Evolutionary conservation across 2,113 vertebrate species (phyloP).

Genomic region (Dendropsophus ebraccatus): DNA sequence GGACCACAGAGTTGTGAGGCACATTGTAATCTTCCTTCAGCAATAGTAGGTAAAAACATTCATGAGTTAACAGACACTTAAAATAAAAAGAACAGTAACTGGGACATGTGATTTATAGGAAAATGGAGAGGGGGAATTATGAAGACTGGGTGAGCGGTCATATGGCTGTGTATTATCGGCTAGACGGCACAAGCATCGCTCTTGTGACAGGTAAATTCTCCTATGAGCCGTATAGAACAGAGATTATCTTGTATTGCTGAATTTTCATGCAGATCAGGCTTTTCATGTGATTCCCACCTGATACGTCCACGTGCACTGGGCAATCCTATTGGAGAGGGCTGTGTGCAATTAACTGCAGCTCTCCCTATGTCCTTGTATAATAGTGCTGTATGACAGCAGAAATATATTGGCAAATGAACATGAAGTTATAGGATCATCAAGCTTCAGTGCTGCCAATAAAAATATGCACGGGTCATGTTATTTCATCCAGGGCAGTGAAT

Average conservation of each 20-base stretch:
- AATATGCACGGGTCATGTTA: background rate
- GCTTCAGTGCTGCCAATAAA: background rate
- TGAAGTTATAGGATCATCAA: slow-evolving; percentile 5
- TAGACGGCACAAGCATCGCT: background rate
- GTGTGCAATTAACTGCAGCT: slow-evolving; percentile 17
- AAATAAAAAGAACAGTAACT: background rate
- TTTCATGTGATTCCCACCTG: slow-evolving; percentile 29
- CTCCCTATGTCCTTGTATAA: background rate
- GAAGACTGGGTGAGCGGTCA: background rate
- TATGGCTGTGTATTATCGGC: background rate
- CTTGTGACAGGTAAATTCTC: slow-evolving; percentile 6
- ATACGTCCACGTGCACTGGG: background rate
- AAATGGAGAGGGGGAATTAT: background rate
- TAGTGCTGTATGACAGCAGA: background rate
- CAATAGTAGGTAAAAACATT: background rate
- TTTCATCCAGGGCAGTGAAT: background rate
- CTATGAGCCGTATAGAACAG: background rate
- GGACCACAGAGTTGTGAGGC: background rate
- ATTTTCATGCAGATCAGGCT: slow-evolving; percentile 20
- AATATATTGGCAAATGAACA: background rate
- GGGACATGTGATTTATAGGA: background rate
- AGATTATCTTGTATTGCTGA: background rate
- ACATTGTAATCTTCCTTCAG: background rate
- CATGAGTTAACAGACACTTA: background rate
- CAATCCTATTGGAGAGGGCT: background rate